Evolutionary conservation across 2,113 vertebrate genomes (phyloP).

Genomic region (Gallinago media): DNA sequence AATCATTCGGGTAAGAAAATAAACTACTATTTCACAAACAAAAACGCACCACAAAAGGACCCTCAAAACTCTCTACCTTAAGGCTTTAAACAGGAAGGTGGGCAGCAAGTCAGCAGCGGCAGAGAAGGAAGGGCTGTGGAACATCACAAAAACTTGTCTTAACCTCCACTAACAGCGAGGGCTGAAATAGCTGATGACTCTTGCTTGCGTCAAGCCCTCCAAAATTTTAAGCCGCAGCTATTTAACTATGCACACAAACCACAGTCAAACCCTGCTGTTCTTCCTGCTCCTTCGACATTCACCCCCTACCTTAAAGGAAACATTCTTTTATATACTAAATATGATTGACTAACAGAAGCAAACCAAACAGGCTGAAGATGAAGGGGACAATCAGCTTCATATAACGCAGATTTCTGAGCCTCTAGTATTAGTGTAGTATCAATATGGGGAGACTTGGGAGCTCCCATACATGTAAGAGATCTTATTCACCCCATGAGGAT

Average conservation of each 20-base stretch:
- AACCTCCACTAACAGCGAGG: conserved; percentile 1
- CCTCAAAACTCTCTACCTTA: not conserved
- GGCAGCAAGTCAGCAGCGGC: not conserved
- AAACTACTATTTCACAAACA: not conserved
- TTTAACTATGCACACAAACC: not conserved
- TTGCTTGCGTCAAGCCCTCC: not conserved
- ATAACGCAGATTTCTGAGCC: not conserved
- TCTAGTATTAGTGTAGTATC: not conserved
- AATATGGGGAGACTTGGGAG: not conserved
- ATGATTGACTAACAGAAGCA: not conserved
- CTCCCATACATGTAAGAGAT: not conserved
- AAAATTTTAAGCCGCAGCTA: conserved; percentile 8
- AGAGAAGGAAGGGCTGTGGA: not conserved
- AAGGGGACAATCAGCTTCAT: not conserved
- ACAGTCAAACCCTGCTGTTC: not conserved
- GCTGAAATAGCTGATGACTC: conserved; percentile 34
- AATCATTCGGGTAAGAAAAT: not conserved
- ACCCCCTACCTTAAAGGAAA: not conserved
- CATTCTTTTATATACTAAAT: not conserved
- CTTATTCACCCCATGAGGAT: not conserved
- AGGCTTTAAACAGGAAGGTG: not conserved
- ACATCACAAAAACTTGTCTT: not conserved
- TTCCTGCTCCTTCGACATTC: not conserved
- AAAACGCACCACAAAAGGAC: not conserved
- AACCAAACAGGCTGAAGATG: not conserved